Percentiles rank a stretch among this genome's conserved stretches.
phyloP scores from a whole-genome alignment of 2,797 vertebrate genomes.

The Sphenodon punctatus region DNA sequence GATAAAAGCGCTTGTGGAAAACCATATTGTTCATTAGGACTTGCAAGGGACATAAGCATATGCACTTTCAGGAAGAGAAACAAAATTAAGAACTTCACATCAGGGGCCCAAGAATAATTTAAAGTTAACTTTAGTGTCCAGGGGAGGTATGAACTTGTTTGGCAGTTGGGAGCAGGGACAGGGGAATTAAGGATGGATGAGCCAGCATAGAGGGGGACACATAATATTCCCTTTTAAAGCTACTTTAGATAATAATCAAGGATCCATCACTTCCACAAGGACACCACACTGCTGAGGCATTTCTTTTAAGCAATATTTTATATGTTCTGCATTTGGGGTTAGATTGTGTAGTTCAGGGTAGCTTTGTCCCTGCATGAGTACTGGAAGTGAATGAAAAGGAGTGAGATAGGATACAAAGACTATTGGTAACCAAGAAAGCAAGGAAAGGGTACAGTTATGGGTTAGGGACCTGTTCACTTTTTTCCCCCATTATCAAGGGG shows the following conservation, averaged over 20 bases:
- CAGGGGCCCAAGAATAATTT: not conserved
- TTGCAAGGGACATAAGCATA: conserved; percentile 10
- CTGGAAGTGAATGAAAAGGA: not conserved
- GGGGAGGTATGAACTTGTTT: not conserved
- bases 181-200: not conserved
- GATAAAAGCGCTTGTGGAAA: conserved; percentile 42
- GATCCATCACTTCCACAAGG: not conserved
- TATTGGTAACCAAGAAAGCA: not conserved
- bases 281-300: not conserved
- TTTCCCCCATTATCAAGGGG: no score
- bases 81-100: not conserved
- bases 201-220: not conserved
- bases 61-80: not conserved
- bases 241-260: no score
- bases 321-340: not conserved
- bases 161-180: not conserved
- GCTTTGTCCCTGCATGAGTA: not conserved
- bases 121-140: not conserved
- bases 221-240: no score
- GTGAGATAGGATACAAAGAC: not conserved
- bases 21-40: conserved; percentile 20
- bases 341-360: fast-evolving
- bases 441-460: not conserved
- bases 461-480: no score
- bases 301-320: not conserved